Percentiles rank a stretch among this genome's conserved stretches.
phyloP scores from a whole-genome alignment of 1,140 invertebrate species.

The Pseudomyrmex concolor region DNA sequence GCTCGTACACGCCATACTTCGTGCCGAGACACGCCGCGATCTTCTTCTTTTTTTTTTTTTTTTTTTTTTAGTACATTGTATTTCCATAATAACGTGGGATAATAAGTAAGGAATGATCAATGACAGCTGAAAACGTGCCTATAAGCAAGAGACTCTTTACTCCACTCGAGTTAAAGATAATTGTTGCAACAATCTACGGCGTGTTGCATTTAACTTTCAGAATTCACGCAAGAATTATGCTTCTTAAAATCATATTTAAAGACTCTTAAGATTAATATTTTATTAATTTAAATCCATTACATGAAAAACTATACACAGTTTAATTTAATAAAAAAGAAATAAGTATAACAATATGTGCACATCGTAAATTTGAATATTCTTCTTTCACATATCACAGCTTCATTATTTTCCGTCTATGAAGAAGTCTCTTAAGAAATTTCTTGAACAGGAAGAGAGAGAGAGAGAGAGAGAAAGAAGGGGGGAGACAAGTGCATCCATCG shows the following conservation, averaged over 20 bases:
- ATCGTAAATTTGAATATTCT: not conserved
- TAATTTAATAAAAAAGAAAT: not conserved
- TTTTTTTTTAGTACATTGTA: conserved; percentile 30
- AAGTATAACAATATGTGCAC: not conserved
- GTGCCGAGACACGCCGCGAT: conserved; percentile 27
- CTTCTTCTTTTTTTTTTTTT: conserved; percentile 16
- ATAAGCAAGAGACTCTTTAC: not conserved
- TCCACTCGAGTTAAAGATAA: conserved; percentile 11
- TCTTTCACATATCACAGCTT: not conserved
- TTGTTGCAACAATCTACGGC: not conserved
- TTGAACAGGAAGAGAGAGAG: not conserved
- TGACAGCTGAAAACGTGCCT: conserved; percentile 29
- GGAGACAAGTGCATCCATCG: conserved; percentile 37
- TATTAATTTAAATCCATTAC: too few species aligned
- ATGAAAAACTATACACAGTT: too few species aligned
- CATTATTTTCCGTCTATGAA: not conserved
- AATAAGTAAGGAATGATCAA: conserved; percentile 15
- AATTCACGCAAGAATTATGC: too few species aligned
- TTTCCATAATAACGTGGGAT: conserved; percentile 42
- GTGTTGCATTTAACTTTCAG: not conserved
- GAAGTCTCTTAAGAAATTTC: conserved; percentile 25
- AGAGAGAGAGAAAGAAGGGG: not conserved
- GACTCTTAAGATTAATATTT: too few species aligned
- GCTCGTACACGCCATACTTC: conserved; percentile 42
- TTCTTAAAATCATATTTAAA: too few species aligned